Conservation (phyloP, 53 echinoderm and acorn worm genomes). For the Apostichopus leukothele region DNA sequence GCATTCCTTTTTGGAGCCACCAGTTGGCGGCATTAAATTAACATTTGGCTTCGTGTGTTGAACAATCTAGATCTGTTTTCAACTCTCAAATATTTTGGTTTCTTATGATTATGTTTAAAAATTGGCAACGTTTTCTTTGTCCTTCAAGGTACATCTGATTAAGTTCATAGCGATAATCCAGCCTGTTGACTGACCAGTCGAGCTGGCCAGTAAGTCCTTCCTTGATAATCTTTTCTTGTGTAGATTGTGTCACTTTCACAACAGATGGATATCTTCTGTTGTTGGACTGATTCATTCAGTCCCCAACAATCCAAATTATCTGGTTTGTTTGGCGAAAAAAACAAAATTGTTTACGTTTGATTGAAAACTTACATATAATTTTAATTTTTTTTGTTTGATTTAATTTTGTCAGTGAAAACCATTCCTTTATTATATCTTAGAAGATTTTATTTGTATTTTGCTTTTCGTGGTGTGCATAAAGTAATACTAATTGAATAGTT, state of each 20-base stretch:
- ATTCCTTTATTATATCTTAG: too few species aligned
- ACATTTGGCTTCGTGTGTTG: too few species aligned
- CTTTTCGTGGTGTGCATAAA: too few species aligned
- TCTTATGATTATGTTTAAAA: background rate
- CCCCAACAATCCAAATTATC: conserved; percentile 8
- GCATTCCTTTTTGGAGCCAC: too few species aligned
- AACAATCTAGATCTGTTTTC: too few species aligned
- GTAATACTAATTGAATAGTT: too few species aligned
- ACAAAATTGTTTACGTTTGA: background rate
- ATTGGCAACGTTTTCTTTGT: conserved; percentile 33
- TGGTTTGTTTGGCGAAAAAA: conserved; percentile 42
- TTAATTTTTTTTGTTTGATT: too few species aligned
- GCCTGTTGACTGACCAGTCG: conserved; percentile 36
- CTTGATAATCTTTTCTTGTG: conserved; percentile 10
- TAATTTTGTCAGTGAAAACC: too few species aligned
- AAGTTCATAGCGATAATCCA: conserved; percentile 11
- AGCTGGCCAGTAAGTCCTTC: conserved; percentile 41
- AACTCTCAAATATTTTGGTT: too few species aligned
- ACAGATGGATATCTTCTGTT: conserved; percentile 13
- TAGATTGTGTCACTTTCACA: conserved; percentile 33
- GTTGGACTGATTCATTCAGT: conserved; percentile 33
- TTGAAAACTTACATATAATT: too few species aligned
- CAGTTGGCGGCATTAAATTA: too few species aligned
- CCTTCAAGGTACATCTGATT: conserved; percentile 14
- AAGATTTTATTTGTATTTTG: too few species aligned